Evolutionary conservation across 2,888 invertebrate genomes (phyloP).

Genomic region (Osmoderma eremita): DNA sequence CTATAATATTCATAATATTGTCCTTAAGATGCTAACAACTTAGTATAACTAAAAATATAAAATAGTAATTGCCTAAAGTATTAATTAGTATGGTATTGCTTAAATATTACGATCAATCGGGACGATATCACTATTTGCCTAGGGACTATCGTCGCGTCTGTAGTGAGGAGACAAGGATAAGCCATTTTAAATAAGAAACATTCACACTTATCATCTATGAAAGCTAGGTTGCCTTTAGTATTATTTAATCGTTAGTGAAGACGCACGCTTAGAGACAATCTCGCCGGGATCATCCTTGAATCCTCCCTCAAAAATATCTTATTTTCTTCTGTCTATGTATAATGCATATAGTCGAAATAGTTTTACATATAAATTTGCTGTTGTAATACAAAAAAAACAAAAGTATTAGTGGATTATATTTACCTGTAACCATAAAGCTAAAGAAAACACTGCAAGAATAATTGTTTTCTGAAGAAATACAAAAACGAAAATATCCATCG

Average conservation of each 20-base stretch:
- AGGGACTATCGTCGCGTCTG: slow-evolving; percentile 35
- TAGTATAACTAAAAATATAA: slow-evolving; percentile 43
- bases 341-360: slow-evolving; percentile 13
- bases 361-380: slow-evolving; percentile 35
- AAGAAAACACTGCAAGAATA: slow-evolving; percentile 20
- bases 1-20: slow-evolving; percentile 35
- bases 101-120: slow-evolving; percentile 39
- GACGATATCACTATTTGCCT: slow-evolving; percentile 28
- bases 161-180: slow-evolving; percentile 61
- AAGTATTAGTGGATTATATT: slow-evolving; percentile 38
- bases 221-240: slow-evolving; percentile 10
- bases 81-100: slow-evolving; percentile 44
- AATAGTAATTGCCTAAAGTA: slow-evolving; percentile 46
- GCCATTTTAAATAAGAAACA: slow-evolving; percentile 57
- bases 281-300: slow-evolving; percentile 61
- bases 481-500: slow-evolving; percentile 31
- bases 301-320: slow-evolving; percentile 50
- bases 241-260: slow-evolving; percentile 41
- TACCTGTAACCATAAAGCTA: slow-evolving; percentile 52
- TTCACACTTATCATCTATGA: slow-evolving; percentile 43
- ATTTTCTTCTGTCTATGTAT: slow-evolving; percentile 3
- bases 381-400: slow-evolving; percentile 3
- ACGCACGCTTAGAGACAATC: slow-evolving; percentile 46
- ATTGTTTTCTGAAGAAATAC: slow-evolving; percentile 11
- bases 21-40: slow-evolving; percentile 44